Base-by-base conservation (phyloP, 2,113 vertebrate genomes). In the Pleuronectes platessa region DNA sequence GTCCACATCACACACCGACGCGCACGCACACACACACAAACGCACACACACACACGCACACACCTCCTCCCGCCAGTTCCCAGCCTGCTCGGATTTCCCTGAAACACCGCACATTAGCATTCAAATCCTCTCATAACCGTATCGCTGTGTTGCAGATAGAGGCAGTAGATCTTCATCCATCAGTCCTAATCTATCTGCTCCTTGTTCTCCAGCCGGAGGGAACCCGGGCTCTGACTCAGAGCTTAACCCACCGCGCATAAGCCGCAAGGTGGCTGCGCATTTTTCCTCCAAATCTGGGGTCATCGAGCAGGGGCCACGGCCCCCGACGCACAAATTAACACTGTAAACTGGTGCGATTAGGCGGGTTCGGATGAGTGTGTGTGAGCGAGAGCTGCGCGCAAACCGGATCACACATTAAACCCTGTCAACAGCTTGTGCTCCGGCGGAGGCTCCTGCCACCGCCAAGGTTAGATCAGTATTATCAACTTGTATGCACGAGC, bases 131-230 rank as follows among this genome's bases (percentile, higher is more conserved):
- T 85, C 89, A 83, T 82, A 91, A 81, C 84, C 79, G 79, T 82
- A 67, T 87, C 84, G 81, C 81, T 86, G 90, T 90, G 87, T 80
- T 82, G 82, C 83, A 89, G 90, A 89, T 85, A 84, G 85, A 86
- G 80, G 82, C 76, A 71, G 76, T 20, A 85, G 85, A 93, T 92
- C 86, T 90, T 79, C 83, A 90, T 91, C 91, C 89, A 89, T 88
- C 88, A 80, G 84, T 24, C 69, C 82, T 92, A 21, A 93, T 93
- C 90, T 89, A 89, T 93, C 87, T 87, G 86, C 84, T 91, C 84
- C 89, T 89, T 89, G 89, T 88, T 89, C 90, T 71, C 51, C 83
- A 73, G 86, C 83, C 81, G 68, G 80, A 78, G 85, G 81, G 77
- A 80, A 61, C 85, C 83, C 66, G 11, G 69, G 79, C 79, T 86